Base-by-base conservation (phyloP, 2,888 invertebrate genomes). In the Drosophila formosana region DNA sequence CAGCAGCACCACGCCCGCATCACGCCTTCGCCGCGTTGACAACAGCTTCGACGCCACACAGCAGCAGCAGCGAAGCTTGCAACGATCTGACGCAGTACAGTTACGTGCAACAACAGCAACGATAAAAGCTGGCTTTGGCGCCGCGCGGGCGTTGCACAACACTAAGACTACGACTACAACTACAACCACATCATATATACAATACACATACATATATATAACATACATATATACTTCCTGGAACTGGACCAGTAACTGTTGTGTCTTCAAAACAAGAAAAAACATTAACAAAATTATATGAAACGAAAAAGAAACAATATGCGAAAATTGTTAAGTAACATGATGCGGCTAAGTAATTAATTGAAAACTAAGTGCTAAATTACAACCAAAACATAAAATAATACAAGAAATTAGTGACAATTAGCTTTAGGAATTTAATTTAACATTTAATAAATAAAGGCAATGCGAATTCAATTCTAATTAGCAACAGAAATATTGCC, bases 181-280 rank as follows among this genome's bases (percentile, higher is more conserved):
- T 46, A 51, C 4, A 58, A 49, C 39, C 47, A 55, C 13, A 70
- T 58, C 58, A 39, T 30, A 13, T 34, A 25, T 47, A 63, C 34
- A 41, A 18, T 49, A 61, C 46, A 77, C 51, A 77, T 57, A 82
- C 53, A 82, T 55, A 80, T 39, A 64, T 78, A 66, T 78, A 70
- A 75, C 75, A 81, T 84, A 91, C 70, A 76, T 75, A 75, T 78
- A 81, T 84, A 91, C 91, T 91, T 92, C 91, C 92, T 92, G 92
- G 92, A 91, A 91, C 90, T 91, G 92, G 92, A 92, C 92, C 92
- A 92, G 92, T 91, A 91, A 92, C 92, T 92, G 91, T 92, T 92
- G 92, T 92, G 92, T 92, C 92, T 92, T 92, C 91, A 90, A 90
- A 90, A 90, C 77, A 75, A 77, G 78, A 61, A 69, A 72, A 68